Conservation (phyloP, 1,140 invertebrate species). For the Drosophila yakuba region DNA sequence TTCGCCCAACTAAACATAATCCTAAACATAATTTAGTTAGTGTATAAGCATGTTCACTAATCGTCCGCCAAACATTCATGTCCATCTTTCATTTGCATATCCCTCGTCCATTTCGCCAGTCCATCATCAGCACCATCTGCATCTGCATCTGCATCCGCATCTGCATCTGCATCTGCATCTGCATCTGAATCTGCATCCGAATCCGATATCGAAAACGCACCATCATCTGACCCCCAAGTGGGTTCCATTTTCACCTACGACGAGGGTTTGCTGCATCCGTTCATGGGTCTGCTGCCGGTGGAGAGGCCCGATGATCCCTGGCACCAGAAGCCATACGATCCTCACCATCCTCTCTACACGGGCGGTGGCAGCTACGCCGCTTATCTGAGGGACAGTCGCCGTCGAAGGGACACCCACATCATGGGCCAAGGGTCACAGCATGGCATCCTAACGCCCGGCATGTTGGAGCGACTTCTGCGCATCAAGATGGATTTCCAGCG, state of each 20-base stretch:
- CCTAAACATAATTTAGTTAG: slow-evolving; percentile 20
- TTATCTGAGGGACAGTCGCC: slow-evolving; percentile 51
- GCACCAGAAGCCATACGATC: slow-evolving; percentile 59
- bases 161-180: slow-evolving; percentile 37
- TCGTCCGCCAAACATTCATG: slow-evolving; percentile 17
- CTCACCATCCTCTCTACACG: slow-evolving; percentile 47
- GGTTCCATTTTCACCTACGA: slow-evolving; percentile 45
- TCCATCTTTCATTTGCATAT: slow-evolving; percentile 41
- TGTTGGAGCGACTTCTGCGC: slow-evolving; percentile 70
- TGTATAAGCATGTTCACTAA: slow-evolving; percentile 16
- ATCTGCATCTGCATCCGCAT: slow-evolving; percentile 12
- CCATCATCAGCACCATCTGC: slow-evolving; percentile 64
- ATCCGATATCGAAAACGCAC: slow-evolving; percentile 14
- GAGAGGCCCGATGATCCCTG: slow-evolving; percentile 69
- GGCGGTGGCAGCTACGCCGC: slow-evolving; percentile 78
- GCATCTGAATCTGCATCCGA: slow-evolving; percentile 11
- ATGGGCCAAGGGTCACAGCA: slow-evolving; percentile 34
- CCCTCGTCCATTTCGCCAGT: slow-evolving; percentile 53
- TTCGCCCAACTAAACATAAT: slow-evolving; percentile 18
- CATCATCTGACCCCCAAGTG: slow-evolving; percentile 24
- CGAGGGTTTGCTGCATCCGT: slow-evolving; percentile 61
- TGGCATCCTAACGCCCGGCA: slow-evolving; percentile 67
- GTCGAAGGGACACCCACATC: slow-evolving; percentile 63
- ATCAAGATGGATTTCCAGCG: slow-evolving; percentile 72
- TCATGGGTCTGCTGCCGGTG: slow-evolving; percentile 72